Evolutionary conservation across 2,113 vertebrate genomes (phyloP).

Genomic region (Ardeotis arabs): DNA sequence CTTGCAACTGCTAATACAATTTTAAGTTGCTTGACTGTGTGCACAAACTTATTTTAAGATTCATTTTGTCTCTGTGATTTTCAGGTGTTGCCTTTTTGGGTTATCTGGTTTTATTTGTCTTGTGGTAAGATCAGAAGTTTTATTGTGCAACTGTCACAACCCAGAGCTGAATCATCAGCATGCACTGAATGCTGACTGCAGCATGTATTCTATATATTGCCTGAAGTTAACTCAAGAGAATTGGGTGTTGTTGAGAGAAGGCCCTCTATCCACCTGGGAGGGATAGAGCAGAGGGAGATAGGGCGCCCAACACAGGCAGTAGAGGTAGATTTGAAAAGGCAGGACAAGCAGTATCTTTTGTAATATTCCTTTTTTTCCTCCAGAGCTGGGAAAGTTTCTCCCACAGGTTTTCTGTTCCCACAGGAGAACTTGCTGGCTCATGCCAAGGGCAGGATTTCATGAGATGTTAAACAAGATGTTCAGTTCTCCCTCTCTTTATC

Average conservation of each 20-base stretch:
- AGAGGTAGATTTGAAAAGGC: not conserved
- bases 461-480: not conserved
- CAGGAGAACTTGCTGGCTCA: not conserved
- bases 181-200: not conserved
- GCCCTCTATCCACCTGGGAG: not conserved
- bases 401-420: not conserved
- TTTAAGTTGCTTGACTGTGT: not conserved
- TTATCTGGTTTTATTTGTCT: no score
- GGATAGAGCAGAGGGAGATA: not conserved
- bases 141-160: not conserved
- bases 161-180: not conserved
- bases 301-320: rapidly evolving
- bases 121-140: not conserved
- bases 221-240: not conserved
- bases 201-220: not conserved
- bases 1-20: not conserved
- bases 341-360: not conserved
- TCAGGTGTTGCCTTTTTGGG: not conserved
- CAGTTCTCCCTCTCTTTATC: not conserved
- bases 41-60: not conserved
- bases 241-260: not conserved
- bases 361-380: not conserved
- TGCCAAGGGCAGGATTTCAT: not conserved
- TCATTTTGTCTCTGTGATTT: not conserved
- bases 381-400: not conserved